phyloP scores from a whole-genome alignment of 1,140 invertebrate species.

The Diuraphis noxia region DNA sequence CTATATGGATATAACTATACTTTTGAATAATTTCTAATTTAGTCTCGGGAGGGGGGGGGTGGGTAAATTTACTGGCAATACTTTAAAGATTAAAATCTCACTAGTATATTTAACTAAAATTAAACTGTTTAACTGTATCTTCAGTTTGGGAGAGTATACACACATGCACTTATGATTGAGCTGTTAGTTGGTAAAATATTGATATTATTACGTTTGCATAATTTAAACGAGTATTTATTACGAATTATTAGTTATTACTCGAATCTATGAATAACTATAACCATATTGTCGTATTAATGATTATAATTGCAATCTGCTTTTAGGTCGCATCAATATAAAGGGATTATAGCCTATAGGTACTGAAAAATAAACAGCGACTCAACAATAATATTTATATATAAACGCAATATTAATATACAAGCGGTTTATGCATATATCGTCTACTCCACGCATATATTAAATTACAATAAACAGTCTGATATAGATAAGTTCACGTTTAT shows the following conservation, averaged over 20 bases:
- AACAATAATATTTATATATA: neutral
- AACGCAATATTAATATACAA: neutral
- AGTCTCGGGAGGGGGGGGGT: neutral
- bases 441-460: too few species aligned
- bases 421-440: too few species aligned
- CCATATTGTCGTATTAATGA: too few species aligned
- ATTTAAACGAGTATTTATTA: neutral
- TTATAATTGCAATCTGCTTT: too few species aligned
- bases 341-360: too few species aligned
- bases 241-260: neutral
- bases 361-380: neutral
- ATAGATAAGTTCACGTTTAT: neutral
- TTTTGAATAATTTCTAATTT: neutral
- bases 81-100: neutral
- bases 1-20: neutral
- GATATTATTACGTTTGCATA: neutral
- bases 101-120: neutral
- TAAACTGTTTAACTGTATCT: neutral
- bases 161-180: too few species aligned
- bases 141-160: neutral
- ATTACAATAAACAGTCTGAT: too few species aligned
- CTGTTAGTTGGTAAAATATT: neutral
- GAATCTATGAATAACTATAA: neutral
- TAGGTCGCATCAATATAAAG: neutral
- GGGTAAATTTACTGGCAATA: neutral